phyloP scores from a whole-genome alignment of 2,888 invertebrate species.

The Acrobasis consociella region DNA sequence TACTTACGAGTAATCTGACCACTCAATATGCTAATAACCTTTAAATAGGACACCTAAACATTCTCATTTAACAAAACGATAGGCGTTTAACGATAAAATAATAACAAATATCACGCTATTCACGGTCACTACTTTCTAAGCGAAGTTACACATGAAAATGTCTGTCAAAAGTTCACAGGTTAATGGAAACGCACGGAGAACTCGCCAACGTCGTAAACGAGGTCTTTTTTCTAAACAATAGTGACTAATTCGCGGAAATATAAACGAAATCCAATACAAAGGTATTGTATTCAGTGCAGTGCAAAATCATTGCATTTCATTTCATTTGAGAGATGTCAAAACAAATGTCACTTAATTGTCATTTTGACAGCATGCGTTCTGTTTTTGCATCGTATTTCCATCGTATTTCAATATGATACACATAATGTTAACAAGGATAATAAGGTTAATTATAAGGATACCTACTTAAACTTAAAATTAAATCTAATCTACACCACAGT shows the following conservation, averaged over 20 bases:
- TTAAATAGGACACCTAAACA: conserved; percentile 57
- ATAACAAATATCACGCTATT: conserved; percentile 29
- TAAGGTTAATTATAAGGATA: too few species aligned
- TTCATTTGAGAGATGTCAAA: conserved; percentile 20
- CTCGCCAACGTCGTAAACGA: not conserved
- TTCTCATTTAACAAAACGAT: conserved; percentile 34
- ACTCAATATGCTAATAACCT: conserved; percentile 54
- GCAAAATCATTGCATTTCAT: conserved; percentile 14
- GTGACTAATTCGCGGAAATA: conserved; percentile 15
- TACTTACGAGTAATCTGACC: conserved; percentile 19
- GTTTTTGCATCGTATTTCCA: not conserved
- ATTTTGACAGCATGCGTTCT: conserved; percentile 1
- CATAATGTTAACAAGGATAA: too few species aligned
- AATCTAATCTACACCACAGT: too few species aligned
- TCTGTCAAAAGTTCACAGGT: conserved; percentile 5
- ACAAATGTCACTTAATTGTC: not conserved
- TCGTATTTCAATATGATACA: too few species aligned
- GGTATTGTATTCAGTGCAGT: conserved; percentile 20
- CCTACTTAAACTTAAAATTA: too few species aligned
- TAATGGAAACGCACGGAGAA: not conserved
- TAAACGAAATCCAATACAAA: conserved; percentile 15
- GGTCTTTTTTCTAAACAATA: conserved; percentile 10
- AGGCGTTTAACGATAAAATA: conserved; percentile 43
- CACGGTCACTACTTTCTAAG: conserved; percentile 27
- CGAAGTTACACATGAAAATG: conserved; percentile 8